Evolutionary conservation across 2,888 invertebrate genomes (phyloP).

Genomic region (Aproaerema taeniolella): DNA sequence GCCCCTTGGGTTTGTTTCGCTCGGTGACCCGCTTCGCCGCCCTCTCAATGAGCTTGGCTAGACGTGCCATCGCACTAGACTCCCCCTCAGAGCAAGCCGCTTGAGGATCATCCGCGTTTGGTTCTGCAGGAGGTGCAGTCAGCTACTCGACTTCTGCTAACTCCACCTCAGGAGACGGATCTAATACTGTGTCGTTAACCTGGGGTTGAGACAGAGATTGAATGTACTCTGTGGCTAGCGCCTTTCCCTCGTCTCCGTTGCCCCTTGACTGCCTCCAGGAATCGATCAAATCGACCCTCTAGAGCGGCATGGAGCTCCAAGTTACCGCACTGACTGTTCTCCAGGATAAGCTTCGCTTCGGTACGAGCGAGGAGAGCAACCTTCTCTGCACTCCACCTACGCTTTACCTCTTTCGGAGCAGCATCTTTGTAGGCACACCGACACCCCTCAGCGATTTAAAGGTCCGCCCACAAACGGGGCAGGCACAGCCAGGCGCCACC

Average conservation of each 20-base stretch:
- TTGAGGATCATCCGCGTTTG: not conserved
- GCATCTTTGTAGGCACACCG: not conserved
- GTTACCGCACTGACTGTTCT: not conserved
- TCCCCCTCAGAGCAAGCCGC: not conserved
- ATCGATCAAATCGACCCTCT: not conserved
- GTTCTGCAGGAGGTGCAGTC: not conserved
- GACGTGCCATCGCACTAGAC: not conserved
- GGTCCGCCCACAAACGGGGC: not conserved
- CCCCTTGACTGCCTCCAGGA: not conserved
- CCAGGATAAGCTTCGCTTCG: not conserved
- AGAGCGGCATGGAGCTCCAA: not conserved
- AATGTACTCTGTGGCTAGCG: not conserved
- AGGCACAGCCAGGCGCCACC: not conserved
- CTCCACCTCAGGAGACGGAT: not conserved
- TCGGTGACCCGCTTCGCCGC: not conserved
- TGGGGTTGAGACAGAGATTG: not conserved
- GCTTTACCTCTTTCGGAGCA: not conserved
- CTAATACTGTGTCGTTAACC: not conserved
- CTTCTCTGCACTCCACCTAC: not conserved
- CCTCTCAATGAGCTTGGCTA: not conserved
- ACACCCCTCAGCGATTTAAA: not conserved
- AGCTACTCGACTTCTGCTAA: not conserved
- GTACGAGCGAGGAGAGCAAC: not conserved
- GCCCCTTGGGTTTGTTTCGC: not conserved
- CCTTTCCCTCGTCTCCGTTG: not conserved